Evolutionary conservation across 2,113 vertebrate species (phyloP).

Genomic region (Chitala chitala): DNA sequence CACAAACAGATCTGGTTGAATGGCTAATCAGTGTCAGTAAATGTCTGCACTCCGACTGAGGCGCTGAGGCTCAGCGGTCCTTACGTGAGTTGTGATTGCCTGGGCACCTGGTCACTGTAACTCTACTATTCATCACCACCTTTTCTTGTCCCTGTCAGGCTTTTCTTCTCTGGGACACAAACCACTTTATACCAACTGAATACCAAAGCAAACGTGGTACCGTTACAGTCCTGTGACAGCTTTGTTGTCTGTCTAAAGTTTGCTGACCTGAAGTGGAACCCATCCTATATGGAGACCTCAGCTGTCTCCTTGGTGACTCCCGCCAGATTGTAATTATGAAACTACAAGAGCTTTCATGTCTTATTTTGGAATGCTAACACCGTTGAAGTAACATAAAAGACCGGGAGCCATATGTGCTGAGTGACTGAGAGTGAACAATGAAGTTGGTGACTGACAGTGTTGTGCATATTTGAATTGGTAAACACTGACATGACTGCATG

Average conservation of each 20-base stretch:
- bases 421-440: too few species aligned
- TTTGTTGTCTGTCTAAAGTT: constrained; percentile 1
- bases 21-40: background rate
- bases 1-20: background rate
- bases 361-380: background rate
- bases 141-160: constrained; percentile 22
- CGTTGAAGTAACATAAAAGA: background rate
- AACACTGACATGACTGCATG: too few species aligned
- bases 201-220: constrained; percentile 16
- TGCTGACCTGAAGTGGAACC: background rate
- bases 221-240: constrained; percentile 25
- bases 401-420: too few species aligned
- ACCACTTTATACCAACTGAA: constrained; percentile 19
- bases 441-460: too few species aligned
- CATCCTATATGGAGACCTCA: constrained; percentile 14
- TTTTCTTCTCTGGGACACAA: constrained; percentile 24
- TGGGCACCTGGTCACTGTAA: constrained; percentile 25
- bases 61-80: background rate
- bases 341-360: constrained; percentile 15
- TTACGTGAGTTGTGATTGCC: constrained; percentile 21
- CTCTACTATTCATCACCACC: constrained; percentile 23
- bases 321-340: background rate
- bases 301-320: background rate
- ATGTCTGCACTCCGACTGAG: background rate
- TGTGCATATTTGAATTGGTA: too few species aligned